These are phyloP conservation scores for Hermetia illucens DNA, from an alignment of 1,140 invertebrate genomes.

Conservation along the genomic window DNA sequence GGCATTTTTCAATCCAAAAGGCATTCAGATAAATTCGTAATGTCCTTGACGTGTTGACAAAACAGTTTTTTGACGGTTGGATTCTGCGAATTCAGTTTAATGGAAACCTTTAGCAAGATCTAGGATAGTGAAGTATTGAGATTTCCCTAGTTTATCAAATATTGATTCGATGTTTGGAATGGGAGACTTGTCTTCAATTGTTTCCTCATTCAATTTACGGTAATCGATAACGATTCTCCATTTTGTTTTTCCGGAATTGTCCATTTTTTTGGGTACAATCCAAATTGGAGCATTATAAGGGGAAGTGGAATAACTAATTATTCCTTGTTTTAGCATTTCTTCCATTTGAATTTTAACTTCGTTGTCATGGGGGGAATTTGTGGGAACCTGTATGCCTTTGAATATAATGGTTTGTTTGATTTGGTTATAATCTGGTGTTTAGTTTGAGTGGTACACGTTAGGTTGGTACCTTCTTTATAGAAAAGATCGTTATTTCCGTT, in stretches of 20 bases:
- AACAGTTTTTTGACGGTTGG: too few species aligned
- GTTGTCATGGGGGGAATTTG: conserved; percentile 23
- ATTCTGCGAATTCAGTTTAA: too few species aligned
- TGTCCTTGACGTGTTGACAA: too few species aligned
- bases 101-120: conserved; percentile 23
- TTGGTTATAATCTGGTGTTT: too few species aligned
- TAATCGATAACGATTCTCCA: conserved; percentile 29
- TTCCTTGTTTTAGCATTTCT: conserved; percentile 27
- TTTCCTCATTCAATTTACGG: conserved; percentile 25
- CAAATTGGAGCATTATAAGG: conserved; percentile 25
- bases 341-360: conserved; percentile 15
- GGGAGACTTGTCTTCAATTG: conserved; percentile 32
- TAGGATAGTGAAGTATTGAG: conserved; percentile 19
- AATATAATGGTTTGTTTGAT: too few species aligned
- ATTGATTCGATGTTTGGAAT: conserved; percentile 34
- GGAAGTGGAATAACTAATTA: conserved; percentile 22
- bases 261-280: conserved; percentile 29
- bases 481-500: too few species aligned
- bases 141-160: conserved; percentile 20
- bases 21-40: too few species aligned
- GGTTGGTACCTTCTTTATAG: too few species aligned
- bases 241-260: conserved; percentile 26
- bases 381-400: too few species aligned
- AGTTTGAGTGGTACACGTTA: too few species aligned
- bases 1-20: too few species aligned